Base-by-base conservation (phyloP, 1,140 invertebrate genomes). In the Lasaia peninsularis region DNA sequence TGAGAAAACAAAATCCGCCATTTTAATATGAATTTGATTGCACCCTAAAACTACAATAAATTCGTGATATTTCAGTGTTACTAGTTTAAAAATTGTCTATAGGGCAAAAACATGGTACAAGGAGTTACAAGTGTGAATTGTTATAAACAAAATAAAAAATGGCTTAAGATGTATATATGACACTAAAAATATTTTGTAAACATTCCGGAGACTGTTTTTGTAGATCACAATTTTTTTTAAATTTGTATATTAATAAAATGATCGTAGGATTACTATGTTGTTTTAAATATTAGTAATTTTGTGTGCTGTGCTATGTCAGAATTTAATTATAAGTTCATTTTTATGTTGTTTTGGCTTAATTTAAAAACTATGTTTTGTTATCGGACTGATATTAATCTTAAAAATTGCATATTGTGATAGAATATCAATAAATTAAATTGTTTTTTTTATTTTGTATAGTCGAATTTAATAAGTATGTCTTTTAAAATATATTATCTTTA, bases 401-500 rank as follows among this genome's bases (percentile, higher is more conserved):
- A 44, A 44, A 44, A 18, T 18, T 44, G 40, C 40, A 44, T 44
- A 44, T 20, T 44, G 40, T 44, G 40, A 44, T 44, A 44, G 40
- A 35, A 44, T 44, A 44, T 44, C 37, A 44, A 44, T 44, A 28
- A 44, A 44, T 20, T n/a, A 44, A 44, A 18, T 44, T 44, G 40
- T 44, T 44, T 44, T 44, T 40, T 44, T 44, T 18, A 44, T 44
- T 44, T 44, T 44, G 40, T 44, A 44, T 44, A 44, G 40, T 44
- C 40, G 40, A 44, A 44, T 44, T 44, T 44, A 44, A 44, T 44
- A 44, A 20, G 18, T 35, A 35, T 44, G 40, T 18, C 40, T 44
- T 44, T 18, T 18, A 18, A 18, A 11, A 44, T 18, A 44, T 44
- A 44, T 44, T 44, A 11, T 44, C 40, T 44, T 44, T 18, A 44